These are phyloP conservation scores for Rafetus swinhoei DNA, from an alignment of 2,113 vertebrate genomes.

Conservation along the genomic window DNA sequence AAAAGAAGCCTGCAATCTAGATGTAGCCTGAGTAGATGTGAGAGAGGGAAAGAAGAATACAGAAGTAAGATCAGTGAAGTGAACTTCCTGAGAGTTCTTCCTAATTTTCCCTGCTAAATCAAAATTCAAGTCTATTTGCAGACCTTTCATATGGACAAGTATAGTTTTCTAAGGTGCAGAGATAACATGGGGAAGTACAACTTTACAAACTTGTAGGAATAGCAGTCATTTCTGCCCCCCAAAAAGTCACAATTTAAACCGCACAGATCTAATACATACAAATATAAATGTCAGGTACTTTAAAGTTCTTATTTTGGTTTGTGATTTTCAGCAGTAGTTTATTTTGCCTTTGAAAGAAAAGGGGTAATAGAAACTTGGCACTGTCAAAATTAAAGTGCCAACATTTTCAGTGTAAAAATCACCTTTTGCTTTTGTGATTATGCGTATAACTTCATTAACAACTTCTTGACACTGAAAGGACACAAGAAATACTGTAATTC, in stretches of 20 bases:
- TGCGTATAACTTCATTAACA: not conserved
- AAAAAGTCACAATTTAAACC: not conserved
- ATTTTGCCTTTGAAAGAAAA: slow-evolving; percentile 21
- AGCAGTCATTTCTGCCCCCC: not conserved
- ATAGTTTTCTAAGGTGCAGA: not conserved
- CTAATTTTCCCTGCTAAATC: not conserved
- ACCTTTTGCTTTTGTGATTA: not conserved
- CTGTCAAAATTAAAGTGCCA: not conserved
- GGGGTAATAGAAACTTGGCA: slow-evolving; percentile 8
- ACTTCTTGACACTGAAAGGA: too few species aligned
- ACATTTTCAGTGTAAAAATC: not conserved
- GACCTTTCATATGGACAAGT: not conserved
- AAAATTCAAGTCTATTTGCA: not conserved
- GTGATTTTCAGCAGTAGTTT: not conserved
- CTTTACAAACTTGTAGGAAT: not conserved
- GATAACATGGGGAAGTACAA: not conserved
- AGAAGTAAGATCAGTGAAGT: not conserved
- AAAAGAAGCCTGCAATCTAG: too few species aligned
- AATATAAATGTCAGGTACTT: not conserved
- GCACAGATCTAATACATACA: not conserved
- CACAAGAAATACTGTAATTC: too few species aligned
- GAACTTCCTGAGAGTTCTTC: not conserved
- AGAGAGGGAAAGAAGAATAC: not conserved
- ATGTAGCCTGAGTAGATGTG: not conserved
- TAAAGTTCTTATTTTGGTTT: not conserved